Conservation (phyloP, 2,888 invertebrate species). For the Ditula angustiorana region DNA sequence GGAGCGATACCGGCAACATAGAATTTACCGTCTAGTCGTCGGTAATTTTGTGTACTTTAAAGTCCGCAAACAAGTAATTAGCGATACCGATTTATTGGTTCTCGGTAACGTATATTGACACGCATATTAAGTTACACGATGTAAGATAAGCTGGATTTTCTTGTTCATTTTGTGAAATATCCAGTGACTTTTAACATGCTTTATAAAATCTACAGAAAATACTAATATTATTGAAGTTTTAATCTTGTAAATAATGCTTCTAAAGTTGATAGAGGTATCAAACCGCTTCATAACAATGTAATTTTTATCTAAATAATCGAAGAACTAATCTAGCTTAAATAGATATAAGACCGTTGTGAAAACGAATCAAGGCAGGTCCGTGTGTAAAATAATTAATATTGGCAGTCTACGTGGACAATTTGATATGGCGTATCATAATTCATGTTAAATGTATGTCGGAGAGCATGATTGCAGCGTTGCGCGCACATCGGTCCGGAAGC, state of each 20-base stretch:
- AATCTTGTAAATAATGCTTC: not conserved
- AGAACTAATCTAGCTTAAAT: not conserved
- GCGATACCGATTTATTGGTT: constrained; percentile 53
- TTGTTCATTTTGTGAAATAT: not conserved
- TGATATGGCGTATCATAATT: constrained; percentile 1
- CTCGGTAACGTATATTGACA: constrained; percentile 48
- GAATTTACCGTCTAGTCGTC: constrained; percentile 41
- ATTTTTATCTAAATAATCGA: not conserved
- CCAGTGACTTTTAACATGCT: not conserved
- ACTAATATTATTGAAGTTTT: not conserved
- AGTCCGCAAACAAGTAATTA: constrained; percentile 70
- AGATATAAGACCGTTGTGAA: not conserved
- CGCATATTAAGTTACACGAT: not conserved
- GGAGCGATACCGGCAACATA: constrained; percentile 57
- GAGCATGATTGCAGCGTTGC: constrained; percentile 4
- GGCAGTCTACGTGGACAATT: not conserved
- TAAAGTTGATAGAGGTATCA: not conserved
- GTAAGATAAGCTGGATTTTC: constrained; percentile 6
- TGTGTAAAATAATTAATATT: not conserved
- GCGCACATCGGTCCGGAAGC: constrained; percentile 33
- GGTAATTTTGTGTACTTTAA: constrained; percentile 56
- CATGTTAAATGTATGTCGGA: constrained; percentile 11
- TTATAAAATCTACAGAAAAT: not conserved
- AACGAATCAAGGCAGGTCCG: not conserved
- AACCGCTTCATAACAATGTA: not conserved